Conservation (phyloP, 2,113 vertebrate species). For the Oceanodroma tethys region DNA sequence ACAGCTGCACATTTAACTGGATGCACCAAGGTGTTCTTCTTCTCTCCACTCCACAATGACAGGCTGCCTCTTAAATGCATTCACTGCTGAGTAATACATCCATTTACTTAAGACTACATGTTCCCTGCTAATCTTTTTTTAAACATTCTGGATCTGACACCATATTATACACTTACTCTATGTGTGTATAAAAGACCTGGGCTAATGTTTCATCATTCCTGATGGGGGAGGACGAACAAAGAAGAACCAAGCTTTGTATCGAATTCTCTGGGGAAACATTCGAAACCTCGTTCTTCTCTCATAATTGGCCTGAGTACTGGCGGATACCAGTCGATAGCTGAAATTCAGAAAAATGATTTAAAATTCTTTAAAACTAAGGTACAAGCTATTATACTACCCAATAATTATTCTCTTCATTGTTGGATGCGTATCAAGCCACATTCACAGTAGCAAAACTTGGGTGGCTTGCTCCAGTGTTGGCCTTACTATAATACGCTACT, state of each 20-base stretch:
- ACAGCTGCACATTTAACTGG: background rate
- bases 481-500: background rate
- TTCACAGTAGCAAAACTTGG: background rate
- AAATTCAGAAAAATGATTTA: background rate
- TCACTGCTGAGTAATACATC: background rate
- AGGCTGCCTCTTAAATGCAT: background rate
- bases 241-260: background rate
- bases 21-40: background rate
- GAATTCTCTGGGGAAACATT: background rate
- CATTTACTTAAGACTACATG: background rate
- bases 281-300: background rate
- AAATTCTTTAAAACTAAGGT: background rate
- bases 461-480: background rate
- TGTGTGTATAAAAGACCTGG: background rate
- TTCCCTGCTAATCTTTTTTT: background rate
- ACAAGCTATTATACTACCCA: background rate
- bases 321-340: background rate
- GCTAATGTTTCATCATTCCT: background rate
- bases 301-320: background rate
- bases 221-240: background rate
- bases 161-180: background rate
- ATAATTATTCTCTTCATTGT: background rate
- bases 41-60: background rate
- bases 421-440: background rate
- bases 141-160: background rate